Evolutionary conservation across 2,797 vertebrate species (phyloP).

Genomic region (Neoniphon sammara): DNA sequence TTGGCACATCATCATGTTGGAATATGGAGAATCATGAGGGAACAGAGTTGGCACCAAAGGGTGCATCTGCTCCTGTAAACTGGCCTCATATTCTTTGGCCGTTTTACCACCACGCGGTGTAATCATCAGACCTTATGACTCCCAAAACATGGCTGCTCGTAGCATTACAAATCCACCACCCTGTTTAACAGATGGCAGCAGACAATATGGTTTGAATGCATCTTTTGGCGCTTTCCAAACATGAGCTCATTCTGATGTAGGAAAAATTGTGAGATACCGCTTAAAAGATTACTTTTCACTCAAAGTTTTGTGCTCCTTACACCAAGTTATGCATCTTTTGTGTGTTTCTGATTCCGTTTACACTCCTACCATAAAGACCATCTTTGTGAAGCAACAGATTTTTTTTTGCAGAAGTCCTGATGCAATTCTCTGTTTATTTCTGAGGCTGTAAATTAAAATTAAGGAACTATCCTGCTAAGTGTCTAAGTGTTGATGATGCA

Average conservation of each 20-base stretch:
- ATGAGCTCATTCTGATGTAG: constrained; percentile 14
- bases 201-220: constrained; percentile 18
- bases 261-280: background rate
- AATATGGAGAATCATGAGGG: constrained; percentile 41
- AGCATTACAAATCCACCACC: constrained; percentile 30
- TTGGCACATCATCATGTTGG: constrained; percentile 33
- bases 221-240: constrained; percentile 23
- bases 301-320: too few species aligned
- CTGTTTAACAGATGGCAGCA: constrained; percentile 59
- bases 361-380: too few species aligned
- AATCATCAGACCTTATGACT: constrained; percentile 54
- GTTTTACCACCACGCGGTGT: constrained; percentile 59
- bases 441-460: too few species aligned
- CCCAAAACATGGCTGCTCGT: constrained; percentile 49
- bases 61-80: constrained; percentile 53
- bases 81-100: constrained; percentile 26
- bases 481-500: too few species aligned
- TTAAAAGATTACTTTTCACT: background rate
- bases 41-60: constrained; percentile 35
- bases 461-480: too few species aligned
- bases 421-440: too few species aligned
- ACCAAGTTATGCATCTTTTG: too few species aligned
- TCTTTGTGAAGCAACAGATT: too few species aligned
- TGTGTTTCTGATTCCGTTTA: too few species aligned
- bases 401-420: too few species aligned